Evolutionary conservation across 2,888 invertebrate genomes (phyloP).

Genomic region (Empis stercorea): DNA sequence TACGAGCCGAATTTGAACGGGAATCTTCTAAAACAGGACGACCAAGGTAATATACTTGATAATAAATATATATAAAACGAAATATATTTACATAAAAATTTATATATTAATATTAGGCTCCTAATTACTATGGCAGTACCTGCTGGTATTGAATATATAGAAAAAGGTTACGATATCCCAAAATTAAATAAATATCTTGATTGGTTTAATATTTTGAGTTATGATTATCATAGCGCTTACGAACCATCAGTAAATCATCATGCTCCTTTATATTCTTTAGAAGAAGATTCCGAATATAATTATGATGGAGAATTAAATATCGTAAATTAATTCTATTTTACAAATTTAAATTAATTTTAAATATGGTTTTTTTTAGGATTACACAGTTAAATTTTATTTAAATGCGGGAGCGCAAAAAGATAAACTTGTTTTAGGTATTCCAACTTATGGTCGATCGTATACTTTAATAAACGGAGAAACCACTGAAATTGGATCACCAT

Average conservation of each 20-base stretch:
- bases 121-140: slow-evolving; percentile 89
- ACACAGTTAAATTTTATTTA: slow-evolving; percentile 70
- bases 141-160: slow-evolving; percentile 83
- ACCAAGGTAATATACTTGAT: slow-evolving; percentile 33
- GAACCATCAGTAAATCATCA: slow-evolving; percentile 87
- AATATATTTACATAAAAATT: no score
- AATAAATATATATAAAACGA: neutral
- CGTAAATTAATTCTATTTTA: slow-evolving; percentile 44
- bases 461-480: slow-evolving; percentile 77
- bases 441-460: slow-evolving; percentile 82
- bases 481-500: slow-evolving; percentile 72
- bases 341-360: neutral
- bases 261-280: slow-evolving; percentile 67
- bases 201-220: slow-evolving; percentile 83
- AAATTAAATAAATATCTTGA: slow-evolving; percentile 78
- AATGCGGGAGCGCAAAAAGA: slow-evolving; percentile 64
- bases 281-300: slow-evolving; percentile 72
- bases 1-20: slow-evolving; percentile 77
- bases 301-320: slow-evolving; percentile 78
- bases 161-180: slow-evolving; percentile 84
- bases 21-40: slow-evolving; percentile 76
- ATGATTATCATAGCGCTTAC: slow-evolving; percentile 86
- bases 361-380: slow-evolving; percentile 46
- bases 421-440: slow-evolving; percentile 75
- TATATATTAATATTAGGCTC: no score